phyloP scores from a whole-genome alignment of 2,113 vertebrate genomes.

The Orthochromis indermauri region DNA sequence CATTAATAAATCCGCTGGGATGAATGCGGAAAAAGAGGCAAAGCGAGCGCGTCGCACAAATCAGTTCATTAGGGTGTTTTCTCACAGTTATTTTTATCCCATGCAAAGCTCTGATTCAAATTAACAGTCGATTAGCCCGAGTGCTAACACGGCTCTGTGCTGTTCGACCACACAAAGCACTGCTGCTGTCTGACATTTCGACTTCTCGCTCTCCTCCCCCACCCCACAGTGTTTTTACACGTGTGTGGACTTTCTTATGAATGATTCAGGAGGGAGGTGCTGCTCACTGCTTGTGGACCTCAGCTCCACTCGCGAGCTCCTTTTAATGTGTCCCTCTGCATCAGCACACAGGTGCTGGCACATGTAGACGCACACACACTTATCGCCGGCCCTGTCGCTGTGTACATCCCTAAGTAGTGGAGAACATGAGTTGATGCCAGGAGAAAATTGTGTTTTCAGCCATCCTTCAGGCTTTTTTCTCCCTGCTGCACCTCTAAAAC shows the following conservation, averaged over 20 bases:
- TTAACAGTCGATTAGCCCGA: constrained; percentile 50
- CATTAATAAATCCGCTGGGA: constrained; percentile 44
- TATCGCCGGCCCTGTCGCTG: neutral
- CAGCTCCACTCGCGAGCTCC: constrained; percentile 1
- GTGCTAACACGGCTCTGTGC: constrained; percentile 19
- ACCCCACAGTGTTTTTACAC: neutral
- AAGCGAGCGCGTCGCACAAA: constrained; percentile 1
- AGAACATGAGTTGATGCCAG: constrained; percentile 40
- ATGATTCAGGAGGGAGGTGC: constrained; percentile 42
- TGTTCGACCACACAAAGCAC: neutral
- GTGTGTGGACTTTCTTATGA: constrained; percentile 22
- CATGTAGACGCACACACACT: neutral
- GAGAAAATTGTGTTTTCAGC: constrained; percentile 50
- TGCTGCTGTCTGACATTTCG: neutral
- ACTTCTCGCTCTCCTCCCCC: neutral
- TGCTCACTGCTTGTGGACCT: constrained; percentile 19
- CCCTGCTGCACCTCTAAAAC: constrained; percentile 19
- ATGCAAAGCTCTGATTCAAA: constrained; percentile 38
- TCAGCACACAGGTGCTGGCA: constrained; percentile 25
- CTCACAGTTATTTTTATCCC: constrained; percentile 31
- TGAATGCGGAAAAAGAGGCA: neutral
- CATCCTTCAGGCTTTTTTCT: constrained; percentile 21
- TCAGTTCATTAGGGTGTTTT: constrained; percentile 47
- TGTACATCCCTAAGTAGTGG: neutral
- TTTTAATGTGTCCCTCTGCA: constrained; percentile 61